Evolutionary conservation across 2,797 vertebrate species (phyloP), one percentile per base, ranked within the genome.

Genomic region (Dermochelys coriacea): DNA sequence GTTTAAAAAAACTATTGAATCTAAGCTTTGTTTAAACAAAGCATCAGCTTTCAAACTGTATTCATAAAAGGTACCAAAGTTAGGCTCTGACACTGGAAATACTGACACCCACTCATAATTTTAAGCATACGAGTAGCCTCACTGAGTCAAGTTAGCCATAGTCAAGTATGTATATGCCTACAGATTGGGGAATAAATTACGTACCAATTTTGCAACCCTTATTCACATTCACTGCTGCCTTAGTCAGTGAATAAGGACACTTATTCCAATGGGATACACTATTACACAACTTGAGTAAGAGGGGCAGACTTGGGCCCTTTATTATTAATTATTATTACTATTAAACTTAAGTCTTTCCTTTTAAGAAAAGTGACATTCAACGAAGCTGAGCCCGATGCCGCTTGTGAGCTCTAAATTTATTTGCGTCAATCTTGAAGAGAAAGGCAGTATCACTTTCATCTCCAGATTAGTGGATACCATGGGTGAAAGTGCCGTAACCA

Each of bases 391-490:
- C 1, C 31, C 34, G 23, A 86, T 95, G 91, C 23, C 25, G 92
- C 7, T 80, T 79, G 49, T 49, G 31, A 94, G 75, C 37, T 91
- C 27, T 0, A 0, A 61, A 16, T 29, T 5, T 71, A 41, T 23
- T 54, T 94, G 94, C 61, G 45, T 85, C 0, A 59, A 80, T 95
- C 93, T 41, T 57, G 80, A 87, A 87, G 91, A 81, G 51, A 55
- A 84, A 87, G 54, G 47, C 59, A 86, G 34, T 45, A 89, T 9
- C 57, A 81, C 45, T 82, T 88, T 94, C 82, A 83, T 74, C 80
- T 78, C 82, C 80, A 27, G 80, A 29, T 91, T 90, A 94, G 93
- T 68, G 68, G 94, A 92, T 27, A 79, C 8, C 84, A 81, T 57
- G 75, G 59, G 34, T 90, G 25, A 96, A 96, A 88, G 64, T 51